These are phyloP conservation scores for Sinocyclocheilus anophthalmus DNA, from an alignment of 2,113 vertebrate species.

Conservation along the genomic window DNA sequence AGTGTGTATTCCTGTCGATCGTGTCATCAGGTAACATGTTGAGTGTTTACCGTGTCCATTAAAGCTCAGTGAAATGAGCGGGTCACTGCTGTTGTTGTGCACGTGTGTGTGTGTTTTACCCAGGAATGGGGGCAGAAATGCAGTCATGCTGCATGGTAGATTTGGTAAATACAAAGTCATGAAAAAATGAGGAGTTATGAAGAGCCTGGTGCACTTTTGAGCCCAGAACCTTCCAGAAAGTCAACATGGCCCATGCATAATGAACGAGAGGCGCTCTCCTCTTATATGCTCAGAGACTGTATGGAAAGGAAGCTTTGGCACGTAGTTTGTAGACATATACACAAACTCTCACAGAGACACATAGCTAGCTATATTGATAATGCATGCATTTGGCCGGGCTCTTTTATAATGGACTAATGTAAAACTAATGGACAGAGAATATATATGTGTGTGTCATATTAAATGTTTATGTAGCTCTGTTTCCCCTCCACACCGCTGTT, in stretches of 20 bases:
- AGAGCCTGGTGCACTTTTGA: slow-evolving; percentile 40
- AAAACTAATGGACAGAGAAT: slow-evolving; percentile 39
- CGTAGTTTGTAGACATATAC: slow-evolving; percentile 36
- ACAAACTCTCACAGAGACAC: slow-evolving; percentile 44
- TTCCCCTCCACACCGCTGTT: slow-evolving; percentile 18
- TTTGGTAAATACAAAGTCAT: slow-evolving; percentile 48
- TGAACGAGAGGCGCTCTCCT: slow-evolving; percentile 31
- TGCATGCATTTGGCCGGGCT: slow-evolving; percentile 23
- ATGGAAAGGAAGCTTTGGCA: slow-evolving; percentile 26
- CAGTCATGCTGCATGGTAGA: slow-evolving; percentile 28
- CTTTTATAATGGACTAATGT: slow-evolving; percentile 41
- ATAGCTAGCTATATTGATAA: slow-evolving; percentile 41
- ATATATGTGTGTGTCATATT: slow-evolving; percentile 44
- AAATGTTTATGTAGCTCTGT: slow-evolving; percentile 49
- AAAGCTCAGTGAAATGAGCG: neutral
- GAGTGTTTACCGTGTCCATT: neutral
- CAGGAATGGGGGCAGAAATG: neutral
- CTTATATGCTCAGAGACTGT: slow-evolving; percentile 23
- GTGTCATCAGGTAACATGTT: neutral
- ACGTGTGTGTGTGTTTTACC: slow-evolving; percentile 15
- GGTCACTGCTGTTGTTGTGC: neutral
- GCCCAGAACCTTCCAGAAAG: slow-evolving; percentile 53
- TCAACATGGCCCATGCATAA: slow-evolving; percentile 53
- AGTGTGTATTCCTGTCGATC: neutral
- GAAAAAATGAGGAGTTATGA: slow-evolving; percentile 49